Percentiles rank a stretch among this genome's conserved stretches.
phyloP scores from a whole-genome alignment of 2,113 vertebrate genomes.

The Lampris megalopsis region DNA sequence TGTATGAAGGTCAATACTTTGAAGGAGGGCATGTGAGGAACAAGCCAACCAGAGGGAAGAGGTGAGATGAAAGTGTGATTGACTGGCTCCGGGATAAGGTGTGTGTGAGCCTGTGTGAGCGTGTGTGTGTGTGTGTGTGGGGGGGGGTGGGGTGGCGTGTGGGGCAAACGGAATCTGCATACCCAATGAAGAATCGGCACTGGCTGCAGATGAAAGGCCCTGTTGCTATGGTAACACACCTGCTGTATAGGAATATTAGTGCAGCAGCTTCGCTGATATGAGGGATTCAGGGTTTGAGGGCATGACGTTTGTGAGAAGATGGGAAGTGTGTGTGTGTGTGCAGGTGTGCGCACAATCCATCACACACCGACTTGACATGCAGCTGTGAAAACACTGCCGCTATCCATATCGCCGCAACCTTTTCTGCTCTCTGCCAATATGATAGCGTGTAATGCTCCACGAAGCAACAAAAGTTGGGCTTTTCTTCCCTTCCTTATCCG shows the following conservation, averaged over 20 bases:
- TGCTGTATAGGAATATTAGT: constrained; percentile 60
- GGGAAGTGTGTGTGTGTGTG: constrained; percentile 3
- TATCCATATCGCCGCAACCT: background rate
- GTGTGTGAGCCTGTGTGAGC: background rate
- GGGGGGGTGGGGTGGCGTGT: constrained; percentile 3
- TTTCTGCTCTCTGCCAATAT: background rate
- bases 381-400: constrained; percentile 19
- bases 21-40: constrained; percentile 64
- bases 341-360: constrained; percentile 34
- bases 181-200: constrained; percentile 59
- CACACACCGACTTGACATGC: constrained; percentile 21
- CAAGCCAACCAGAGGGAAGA: constrained; percentile 73
- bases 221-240: constrained; percentile 78
- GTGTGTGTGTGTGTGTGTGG: too few relatives aligned
- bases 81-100: constrained; percentile 49
- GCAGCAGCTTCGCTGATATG: constrained; percentile 57
- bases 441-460: background rate
- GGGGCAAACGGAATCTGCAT: constrained; percentile 71
- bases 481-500: background rate
- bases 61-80: constrained; percentile 71
- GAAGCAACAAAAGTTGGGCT: background rate
- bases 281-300: constrained; percentile 49
- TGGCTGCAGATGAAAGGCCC: constrained; percentile 62
- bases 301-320: constrained; percentile 36
- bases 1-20: constrained; percentile 75